Percentiles rank a stretch among this genome's conserved stretches.
Evolutionary conservation across 1,140 invertebrate genomes (phyloP).

Genomic region (Phthorimaea operculella): DNA sequence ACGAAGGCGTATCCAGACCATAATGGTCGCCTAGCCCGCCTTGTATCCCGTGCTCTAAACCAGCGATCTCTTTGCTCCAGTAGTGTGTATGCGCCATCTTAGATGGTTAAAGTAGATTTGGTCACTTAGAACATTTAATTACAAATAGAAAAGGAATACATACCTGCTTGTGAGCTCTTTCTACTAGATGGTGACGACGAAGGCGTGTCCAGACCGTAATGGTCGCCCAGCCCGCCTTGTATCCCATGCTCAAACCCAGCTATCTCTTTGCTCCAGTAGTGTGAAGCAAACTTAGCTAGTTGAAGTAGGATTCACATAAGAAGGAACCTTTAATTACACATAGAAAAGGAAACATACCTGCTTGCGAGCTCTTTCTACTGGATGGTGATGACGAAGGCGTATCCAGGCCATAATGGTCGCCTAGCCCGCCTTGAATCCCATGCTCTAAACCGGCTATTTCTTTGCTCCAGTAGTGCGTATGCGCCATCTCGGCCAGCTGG

Average conservation of each 20-base stretch:
- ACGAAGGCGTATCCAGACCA: constrained; percentile 50
- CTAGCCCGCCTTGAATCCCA: constrained; percentile 63
- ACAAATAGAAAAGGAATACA: too few relatives aligned
- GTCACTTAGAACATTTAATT: too few relatives aligned
- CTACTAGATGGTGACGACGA: constrained; percentile 55
- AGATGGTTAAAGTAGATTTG: too few relatives aligned
- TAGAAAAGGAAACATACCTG: too few relatives aligned
- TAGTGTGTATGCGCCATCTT: constrained; percentile 99
- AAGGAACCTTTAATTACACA: too few relatives aligned
- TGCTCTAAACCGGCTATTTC: constrained; percentile 74
- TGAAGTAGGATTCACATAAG: too few relatives aligned
- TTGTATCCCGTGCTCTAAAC: constrained; percentile 58
- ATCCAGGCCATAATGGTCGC: constrained; percentile 39
- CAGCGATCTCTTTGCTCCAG: constrained; percentile 89
- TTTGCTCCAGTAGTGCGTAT: constrained; percentile 98
- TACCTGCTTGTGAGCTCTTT: constrained; percentile 64
- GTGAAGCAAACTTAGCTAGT: too few relatives aligned
- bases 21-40: constrained; percentile 54
- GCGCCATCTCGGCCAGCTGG: constrained; percentile 96
- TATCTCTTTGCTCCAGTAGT: constrained; percentile 96
- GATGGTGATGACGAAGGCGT: constrained; percentile 56
- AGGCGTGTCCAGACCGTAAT: constrained; percentile 48
- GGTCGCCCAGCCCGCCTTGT: constrained; percentile 57
- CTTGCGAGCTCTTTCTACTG: constrained; percentile 62
- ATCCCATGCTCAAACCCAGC: constrained; percentile 61